Percentiles rank a stretch among this genome's conserved stretches.
Conservation (phyloP, 2,113 vertebrate species). For the Muscicapa adusta region DNA sequence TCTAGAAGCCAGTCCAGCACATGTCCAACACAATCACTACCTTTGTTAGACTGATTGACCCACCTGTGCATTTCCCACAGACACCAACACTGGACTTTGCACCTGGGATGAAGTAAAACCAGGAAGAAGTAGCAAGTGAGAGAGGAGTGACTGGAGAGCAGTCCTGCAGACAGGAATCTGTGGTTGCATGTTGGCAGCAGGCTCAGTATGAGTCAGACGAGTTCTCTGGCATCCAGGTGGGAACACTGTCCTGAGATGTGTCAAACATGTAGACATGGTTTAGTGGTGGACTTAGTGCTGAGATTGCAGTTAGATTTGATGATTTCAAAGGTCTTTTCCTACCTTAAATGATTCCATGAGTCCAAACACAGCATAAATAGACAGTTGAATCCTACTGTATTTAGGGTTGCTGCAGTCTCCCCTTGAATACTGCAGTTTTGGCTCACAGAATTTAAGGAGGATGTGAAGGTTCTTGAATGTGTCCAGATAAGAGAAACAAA, state of each 20-base stretch:
- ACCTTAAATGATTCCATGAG: not conserved
- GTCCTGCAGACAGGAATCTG: not conserved
- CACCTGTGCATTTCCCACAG: not conserved
- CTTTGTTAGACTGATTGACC: not conserved
- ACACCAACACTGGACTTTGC: not conserved
- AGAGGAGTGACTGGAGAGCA: not conserved
- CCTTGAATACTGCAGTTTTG: not conserved
- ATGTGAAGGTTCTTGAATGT: not conserved
- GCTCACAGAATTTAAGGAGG: accelerated
- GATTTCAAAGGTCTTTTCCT: not conserved
- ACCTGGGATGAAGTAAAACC: not conserved
- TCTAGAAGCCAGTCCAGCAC: not conserved
- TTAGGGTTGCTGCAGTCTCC: accelerated
- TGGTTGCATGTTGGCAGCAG: not conserved
- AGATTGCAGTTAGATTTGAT: not conserved
- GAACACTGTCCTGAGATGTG: not conserved
- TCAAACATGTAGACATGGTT: not conserved
- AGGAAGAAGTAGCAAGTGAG: not conserved
- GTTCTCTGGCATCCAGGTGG: not conserved
- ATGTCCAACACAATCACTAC: not conserved
- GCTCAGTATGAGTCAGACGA: accelerated
- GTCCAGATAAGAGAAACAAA: not conserved
- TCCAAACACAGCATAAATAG: not conserved
- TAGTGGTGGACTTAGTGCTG: not conserved
- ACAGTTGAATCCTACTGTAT: accelerated